These are phyloP conservation scores for Cephus sareptanus DNA, from an alignment of 2,888 invertebrate species.

Conservation along the genomic window DNA sequence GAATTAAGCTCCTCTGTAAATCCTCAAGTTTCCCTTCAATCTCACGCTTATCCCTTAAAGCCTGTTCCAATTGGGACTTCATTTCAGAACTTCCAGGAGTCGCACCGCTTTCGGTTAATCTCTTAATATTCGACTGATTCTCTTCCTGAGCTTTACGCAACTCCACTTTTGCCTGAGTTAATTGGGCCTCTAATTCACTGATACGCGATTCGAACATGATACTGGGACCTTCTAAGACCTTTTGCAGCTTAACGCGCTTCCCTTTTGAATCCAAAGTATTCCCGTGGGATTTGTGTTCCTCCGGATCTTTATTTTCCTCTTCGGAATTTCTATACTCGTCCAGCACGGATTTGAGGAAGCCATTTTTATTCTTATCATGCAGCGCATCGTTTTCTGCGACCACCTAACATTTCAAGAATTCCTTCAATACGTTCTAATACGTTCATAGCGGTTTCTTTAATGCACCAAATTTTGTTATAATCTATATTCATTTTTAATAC, in stretches of 20 bases:
- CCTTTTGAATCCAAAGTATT: slow-evolving; percentile 63
- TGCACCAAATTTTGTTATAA: not conserved
- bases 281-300: slow-evolving; percentile 14
- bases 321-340: slow-evolving; percentile 55
- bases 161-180: slow-evolving; percentile 82
- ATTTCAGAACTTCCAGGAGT: slow-evolving; percentile 33
- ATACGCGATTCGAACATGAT: slow-evolving; percentile 88
- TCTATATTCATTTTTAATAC: not conserved
- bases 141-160: slow-evolving; percentile 79
- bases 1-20: slow-evolving; percentile 74
- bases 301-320: slow-evolving; percentile 36
- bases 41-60: slow-evolving; percentile 53
- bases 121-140: slow-evolving; percentile 68
- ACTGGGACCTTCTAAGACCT: slow-evolving; percentile 77
- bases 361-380: slow-evolving; percentile 81
- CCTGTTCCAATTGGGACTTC: slow-evolving; percentile 49
- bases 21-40: slow-evolving; percentile 69
- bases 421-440: not conserved
- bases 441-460: not conserved
- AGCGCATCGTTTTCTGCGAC: slow-evolving; percentile 86
- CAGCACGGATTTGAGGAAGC: slow-evolving; percentile 74
- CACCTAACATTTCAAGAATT: slow-evolving; percentile 57
- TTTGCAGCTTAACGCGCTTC: slow-evolving; percentile 54
- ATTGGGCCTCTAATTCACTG: slow-evolving; percentile 85
- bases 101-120: slow-evolving; percentile 45